These are phyloP conservation scores for Eurystomus gularis DNA, from an alignment of 2,113 vertebrate species.

Conservation along the genomic window DNA sequence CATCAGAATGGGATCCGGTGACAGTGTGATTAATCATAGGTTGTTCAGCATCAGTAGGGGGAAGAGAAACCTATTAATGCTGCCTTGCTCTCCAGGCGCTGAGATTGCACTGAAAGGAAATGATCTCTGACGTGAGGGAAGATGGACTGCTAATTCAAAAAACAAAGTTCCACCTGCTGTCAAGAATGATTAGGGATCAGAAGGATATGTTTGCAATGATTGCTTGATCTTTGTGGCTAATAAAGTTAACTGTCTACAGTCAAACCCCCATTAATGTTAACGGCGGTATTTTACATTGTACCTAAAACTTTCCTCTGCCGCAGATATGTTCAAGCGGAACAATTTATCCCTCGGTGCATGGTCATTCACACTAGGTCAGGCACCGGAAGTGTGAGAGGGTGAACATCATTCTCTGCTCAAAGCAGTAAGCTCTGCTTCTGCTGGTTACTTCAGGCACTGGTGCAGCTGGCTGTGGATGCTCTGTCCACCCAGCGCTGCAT, in stretches of 20 bases:
- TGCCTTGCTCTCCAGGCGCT: background rate
- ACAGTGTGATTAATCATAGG: conserved; percentile 41
- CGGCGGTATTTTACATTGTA: rapidly evolving
- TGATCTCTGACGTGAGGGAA: background rate
- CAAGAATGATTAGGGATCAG: background rate
- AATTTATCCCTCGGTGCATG: background rate
- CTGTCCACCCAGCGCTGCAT: background rate
- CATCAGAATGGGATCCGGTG: background rate
- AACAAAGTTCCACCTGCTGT: background rate
- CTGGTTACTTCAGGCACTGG: background rate
- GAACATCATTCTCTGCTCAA: background rate
- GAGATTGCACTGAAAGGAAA: background rate
- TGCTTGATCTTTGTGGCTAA: background rate
- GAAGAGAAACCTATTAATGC: background rate
- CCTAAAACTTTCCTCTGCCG: background rate
- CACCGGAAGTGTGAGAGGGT: no score
- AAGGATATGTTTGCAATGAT: background rate
- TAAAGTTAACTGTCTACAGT: background rate
- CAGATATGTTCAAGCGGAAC: background rate
- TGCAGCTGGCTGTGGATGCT: background rate
- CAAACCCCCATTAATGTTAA: background rate
- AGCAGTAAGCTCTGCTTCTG: background rate
- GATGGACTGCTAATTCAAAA: background rate
- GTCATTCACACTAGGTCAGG: background rate
- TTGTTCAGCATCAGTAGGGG: background rate